Conservation (phyloP, 2,113 vertebrate genomes). For the Dasyprocta punctata region DNA sequence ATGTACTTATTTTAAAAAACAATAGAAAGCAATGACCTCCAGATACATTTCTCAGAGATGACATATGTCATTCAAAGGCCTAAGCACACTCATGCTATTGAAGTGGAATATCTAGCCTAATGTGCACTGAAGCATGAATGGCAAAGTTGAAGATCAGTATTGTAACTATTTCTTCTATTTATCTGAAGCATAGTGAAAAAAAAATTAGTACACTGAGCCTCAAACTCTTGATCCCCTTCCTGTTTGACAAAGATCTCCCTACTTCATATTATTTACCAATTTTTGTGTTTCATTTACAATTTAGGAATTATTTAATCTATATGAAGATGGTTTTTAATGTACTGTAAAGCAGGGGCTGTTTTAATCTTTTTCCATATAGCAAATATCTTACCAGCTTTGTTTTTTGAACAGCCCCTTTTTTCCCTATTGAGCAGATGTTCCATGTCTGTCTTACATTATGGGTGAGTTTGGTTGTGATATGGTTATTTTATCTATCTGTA, state of each 20-base stretch:
- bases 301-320: not conserved
- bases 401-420: not conserved
- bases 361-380: conserved; percentile 23
- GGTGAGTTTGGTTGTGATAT: conserved; percentile 6
- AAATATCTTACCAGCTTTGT: conserved; percentile 1
- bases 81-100: no score
- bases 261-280: not conserved
- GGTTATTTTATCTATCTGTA: not conserved
- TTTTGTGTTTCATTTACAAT: not conserved
- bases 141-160: no score
- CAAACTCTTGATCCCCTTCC: not conserved
- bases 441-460: conserved; percentile 30
- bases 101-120: no score
- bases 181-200: no score
- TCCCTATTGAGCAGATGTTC: not conserved
- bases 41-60: no score
- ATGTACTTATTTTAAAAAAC: no score
- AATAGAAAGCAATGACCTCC: no score
- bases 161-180: no score
- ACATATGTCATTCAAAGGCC: no score
- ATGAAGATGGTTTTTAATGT: not conserved
- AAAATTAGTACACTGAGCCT: no score
- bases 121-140: no score
- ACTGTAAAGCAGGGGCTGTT: not conserved
- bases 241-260: not conserved